phyloP scores from a whole-genome alignment of 2,797 vertebrate species.

The Chelonia mydas region DNA sequence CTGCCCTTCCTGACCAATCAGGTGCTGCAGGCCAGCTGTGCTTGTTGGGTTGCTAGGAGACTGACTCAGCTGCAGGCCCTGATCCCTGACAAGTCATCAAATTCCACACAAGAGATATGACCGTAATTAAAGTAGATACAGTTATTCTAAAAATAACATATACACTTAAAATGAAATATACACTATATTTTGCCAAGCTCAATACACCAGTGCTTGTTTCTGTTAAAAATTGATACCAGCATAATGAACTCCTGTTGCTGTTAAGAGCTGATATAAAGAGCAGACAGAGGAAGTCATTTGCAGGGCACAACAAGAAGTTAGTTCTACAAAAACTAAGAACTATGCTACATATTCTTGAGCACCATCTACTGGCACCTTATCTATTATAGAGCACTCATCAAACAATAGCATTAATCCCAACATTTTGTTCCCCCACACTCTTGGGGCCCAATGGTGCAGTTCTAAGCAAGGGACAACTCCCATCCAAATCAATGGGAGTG shows the following conservation, averaged over 20 bases:
- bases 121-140: neutral
- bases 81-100: neutral
- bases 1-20: neutral
- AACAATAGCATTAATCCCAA: neutral
- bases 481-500: neutral
- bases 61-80: too few species aligned
- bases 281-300: neutral
- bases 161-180: neutral
- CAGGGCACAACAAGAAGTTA: neutral
- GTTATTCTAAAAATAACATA: neutral
- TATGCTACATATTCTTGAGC: neutral
- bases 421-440: neutral
- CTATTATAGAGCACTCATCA: neutral
- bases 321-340: neutral
- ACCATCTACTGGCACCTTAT: neutral
- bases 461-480: neutral
- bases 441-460: neutral
- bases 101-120: neutral
- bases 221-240: neutral
- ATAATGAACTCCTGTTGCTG: neutral
- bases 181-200: neutral
- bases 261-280: neutral
- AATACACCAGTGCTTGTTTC: neutral
- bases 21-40: too few species aligned
- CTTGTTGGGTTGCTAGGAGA: too few species aligned